Evolutionary conservation across 1,140 invertebrate species (phyloP), one percentile per base, ranked within the genome.

Genomic region (Maconellicoccus hirsutus): DNA sequence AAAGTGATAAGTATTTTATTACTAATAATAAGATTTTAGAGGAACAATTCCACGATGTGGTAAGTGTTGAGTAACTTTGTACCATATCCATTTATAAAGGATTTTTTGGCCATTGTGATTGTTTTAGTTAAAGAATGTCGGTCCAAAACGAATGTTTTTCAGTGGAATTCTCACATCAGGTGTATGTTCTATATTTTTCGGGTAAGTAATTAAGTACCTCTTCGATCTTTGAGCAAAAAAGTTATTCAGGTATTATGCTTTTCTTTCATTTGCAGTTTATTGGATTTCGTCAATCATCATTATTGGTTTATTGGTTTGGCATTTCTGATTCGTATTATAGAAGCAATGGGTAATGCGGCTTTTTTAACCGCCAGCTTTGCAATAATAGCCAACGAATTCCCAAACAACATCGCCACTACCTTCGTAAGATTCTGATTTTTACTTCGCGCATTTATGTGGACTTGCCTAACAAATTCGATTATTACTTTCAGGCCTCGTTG

Each of bases 371-470:
- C 93, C 0, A 89, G 89, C 75, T 96, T 96, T 80, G 91, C 93
- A 0, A 93, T 96, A 70, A 91, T 95, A 63, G 93, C 94, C n/a
- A 89, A 89, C 78, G 91, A 94, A 80, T 97, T 97, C 82, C 92
- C 93, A 0, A 83, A 92, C 71, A 89, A 91, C 76, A 89, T 97
- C 0, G 90, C 92, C 0, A 92, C 90, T 0, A 92, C 93, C 74
- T 94, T 97, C 82, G 93, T 94, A 80, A 89, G 85, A 81, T 75
- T 75, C 1, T 42, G n/a, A n/a, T 42, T 16, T 74, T 27, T 19
- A 73, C 3, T 22, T n/a, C n/a, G n/a, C n/a, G n/a, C n/a, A n/a
- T n/a, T n/a, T n/a, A 70, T 8, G 73, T 12, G 10, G 70, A 70
- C n/a, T 71, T 39, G n/a, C n/a, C n/a, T n/a, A n/a, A n/a, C n/a